Conservation (phyloP, 1,140 invertebrate genomes). For the Listronotus oregonensis region DNA sequence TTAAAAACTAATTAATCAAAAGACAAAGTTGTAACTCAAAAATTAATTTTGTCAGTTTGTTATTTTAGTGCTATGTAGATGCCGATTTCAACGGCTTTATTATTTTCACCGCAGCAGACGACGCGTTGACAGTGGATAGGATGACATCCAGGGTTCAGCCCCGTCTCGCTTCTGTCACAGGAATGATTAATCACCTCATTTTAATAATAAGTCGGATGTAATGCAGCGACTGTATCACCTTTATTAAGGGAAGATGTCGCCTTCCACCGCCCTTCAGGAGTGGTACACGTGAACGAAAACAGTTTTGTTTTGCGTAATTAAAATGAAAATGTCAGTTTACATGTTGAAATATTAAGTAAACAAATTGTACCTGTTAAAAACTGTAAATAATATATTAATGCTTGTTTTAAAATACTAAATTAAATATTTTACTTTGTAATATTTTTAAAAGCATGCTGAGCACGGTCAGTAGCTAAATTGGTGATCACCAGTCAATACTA, state of each 20-base stretch:
- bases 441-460: too few species aligned
- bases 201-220: constrained; percentile 40
- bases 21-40: neutral
- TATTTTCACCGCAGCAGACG: constrained; percentile 24
- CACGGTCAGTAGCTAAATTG: too few species aligned
- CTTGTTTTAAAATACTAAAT: too few species aligned
- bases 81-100: constrained; percentile 30
- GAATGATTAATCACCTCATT: constrained; percentile 42
- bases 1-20: too few species aligned
- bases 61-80: neutral
- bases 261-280: neutral
- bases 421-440: too few species aligned
- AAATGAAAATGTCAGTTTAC: neutral
- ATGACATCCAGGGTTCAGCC: constrained; percentile 34
- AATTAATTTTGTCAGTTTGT: neutral
- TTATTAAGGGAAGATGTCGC: constrained; percentile 35
- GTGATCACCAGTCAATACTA: too few species aligned
- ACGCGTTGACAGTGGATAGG: constrained; percentile 25
- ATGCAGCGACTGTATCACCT: constrained; percentile 37
- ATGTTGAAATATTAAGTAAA: too few species aligned
- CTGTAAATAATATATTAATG: too few species aligned
- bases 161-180: constrained; percentile 28
- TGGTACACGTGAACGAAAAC: neutral
- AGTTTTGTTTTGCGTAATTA: constrained; percentile 24
- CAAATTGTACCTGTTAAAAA: too few species aligned